These are phyloP conservation scores for Macaca fascicularis DNA, from an alignment of 2,113 vertebrate genomes.

Conservation along the genomic window DNA sequence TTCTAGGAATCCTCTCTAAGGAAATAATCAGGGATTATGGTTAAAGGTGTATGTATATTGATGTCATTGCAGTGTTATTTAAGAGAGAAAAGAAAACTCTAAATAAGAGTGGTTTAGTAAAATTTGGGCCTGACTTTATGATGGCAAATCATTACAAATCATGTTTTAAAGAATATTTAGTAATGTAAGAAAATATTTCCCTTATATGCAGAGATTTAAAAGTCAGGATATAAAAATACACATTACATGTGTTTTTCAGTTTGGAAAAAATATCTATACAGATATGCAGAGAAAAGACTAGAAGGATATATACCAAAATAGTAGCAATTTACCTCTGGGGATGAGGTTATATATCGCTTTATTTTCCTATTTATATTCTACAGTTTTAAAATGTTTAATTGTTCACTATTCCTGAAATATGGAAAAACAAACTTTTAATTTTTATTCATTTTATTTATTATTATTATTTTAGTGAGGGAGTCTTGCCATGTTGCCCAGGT, in stretches of 20 bases:
- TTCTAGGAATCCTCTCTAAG: background rate
- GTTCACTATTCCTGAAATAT: background rate
- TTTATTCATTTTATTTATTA: too few species aligned
- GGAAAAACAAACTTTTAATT: background rate
- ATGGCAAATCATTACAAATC: background rate
- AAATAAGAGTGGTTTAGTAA: background rate
- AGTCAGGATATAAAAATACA: background rate
- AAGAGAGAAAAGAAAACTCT: background rate
- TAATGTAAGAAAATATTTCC: background rate
- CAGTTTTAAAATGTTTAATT: background rate
- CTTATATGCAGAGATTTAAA: background rate
- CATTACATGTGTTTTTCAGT: background rate
- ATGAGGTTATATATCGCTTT: background rate
- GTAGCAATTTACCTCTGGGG: background rate
- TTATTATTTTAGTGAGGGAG: too few species aligned
- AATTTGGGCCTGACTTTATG: background rate
- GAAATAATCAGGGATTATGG: background rate
- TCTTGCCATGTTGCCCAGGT: too few species aligned
- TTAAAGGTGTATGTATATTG: background rate
- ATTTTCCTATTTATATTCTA: background rate
- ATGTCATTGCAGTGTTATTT: background rate
- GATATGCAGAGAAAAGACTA: background rate
- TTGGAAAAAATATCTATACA: background rate
- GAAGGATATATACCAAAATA: background rate
- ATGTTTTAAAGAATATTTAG: constrained; percentile 7